phyloP scores from a whole-genome alignment of 2,113 vertebrate species.

The Micronisus gabar region DNA sequence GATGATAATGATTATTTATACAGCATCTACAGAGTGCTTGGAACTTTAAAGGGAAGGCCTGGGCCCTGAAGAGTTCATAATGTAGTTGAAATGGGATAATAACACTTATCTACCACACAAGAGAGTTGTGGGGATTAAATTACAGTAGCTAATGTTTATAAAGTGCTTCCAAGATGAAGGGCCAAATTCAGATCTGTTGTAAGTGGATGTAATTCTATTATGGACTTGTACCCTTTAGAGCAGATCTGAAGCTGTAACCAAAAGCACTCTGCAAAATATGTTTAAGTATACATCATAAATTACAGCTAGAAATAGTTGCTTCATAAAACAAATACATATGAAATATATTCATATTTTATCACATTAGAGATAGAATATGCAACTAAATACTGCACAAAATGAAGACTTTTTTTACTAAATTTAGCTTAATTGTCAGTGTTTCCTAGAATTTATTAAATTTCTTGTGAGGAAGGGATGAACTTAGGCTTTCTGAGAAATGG shows the following conservation, averaged over 20 bases:
- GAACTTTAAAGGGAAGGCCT: slow-evolving; percentile 65
- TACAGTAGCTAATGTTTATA: slow-evolving; percentile 66
- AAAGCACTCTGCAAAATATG: slow-evolving; percentile 53
- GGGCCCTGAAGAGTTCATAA: slow-evolving; percentile 64
- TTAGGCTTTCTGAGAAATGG: not conserved
- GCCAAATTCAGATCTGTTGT: slow-evolving; percentile 62
- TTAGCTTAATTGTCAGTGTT: not conserved
- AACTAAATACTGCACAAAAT: not conserved
- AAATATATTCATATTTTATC: not conserved
- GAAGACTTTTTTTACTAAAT: not conserved
- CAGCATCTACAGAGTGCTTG: slow-evolving; percentile 55
- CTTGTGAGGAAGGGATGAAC: not conserved
- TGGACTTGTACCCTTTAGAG: slow-evolving; percentile 35
- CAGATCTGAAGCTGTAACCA: slow-evolving; percentile 56
- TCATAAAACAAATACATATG: not conserved
- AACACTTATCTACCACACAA: slow-evolving; percentile 64
- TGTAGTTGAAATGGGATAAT: slow-evolving; percentile 67
- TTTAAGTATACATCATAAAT: slow-evolving; percentile 34
- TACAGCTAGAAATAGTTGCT: not conserved
- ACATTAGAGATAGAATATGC: not conserved
- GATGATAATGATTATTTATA: slow-evolving; percentile 66
- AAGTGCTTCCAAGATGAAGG: slow-evolving; percentile 68
- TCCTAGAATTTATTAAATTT: not conserved
- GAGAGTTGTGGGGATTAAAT: slow-evolving; percentile 64
- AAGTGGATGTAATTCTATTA: slow-evolving; percentile 65